Percentiles rank a stretch among this genome's conserved stretches.
phyloP scores from a whole-genome alignment of 2,113 vertebrate genomes.

The Chascanopsetta lugubris region DNA sequence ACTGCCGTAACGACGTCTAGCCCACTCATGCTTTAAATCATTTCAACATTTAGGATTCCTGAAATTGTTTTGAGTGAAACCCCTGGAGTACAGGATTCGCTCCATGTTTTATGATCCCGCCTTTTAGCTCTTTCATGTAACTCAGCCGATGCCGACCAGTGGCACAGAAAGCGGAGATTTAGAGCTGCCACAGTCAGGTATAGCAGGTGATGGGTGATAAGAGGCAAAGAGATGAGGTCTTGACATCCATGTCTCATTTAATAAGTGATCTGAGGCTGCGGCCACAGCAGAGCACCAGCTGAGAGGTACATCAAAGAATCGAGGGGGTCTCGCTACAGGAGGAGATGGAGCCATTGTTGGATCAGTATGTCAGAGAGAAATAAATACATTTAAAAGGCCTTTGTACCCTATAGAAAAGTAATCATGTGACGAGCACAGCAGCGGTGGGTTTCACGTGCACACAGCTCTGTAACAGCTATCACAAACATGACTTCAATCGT shows the following conservation, averaged over 20 bases:
- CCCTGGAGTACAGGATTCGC: constrained; percentile 24
- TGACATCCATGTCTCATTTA: constrained; percentile 68
- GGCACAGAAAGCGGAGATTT: constrained; percentile 44
- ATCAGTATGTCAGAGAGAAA: constrained; percentile 53
- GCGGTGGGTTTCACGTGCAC: constrained; percentile 33
- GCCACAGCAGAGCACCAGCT: constrained; percentile 40
- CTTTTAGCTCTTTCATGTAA: constrained; percentile 50
- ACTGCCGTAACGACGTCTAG: background rate
- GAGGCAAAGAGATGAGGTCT: constrained; percentile 64
- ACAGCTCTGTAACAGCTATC: constrained; percentile 17
- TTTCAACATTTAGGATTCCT: constrained; percentile 27
- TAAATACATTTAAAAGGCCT: constrained; percentile 11
- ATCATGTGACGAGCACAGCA: constrained; percentile 38
- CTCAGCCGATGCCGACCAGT: constrained; percentile 34
- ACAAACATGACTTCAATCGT: constrained; percentile 44
- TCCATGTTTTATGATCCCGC: constrained; percentile 40
- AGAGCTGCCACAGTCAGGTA: constrained; percentile 48
- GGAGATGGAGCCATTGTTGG: constrained; percentile 54
- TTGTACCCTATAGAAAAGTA: constrained; percentile 50
- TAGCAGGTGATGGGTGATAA: constrained; percentile 59
- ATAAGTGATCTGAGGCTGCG: constrained; percentile 57
- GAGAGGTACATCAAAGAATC: constrained; percentile 65
- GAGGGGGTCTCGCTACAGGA: constrained; percentile 44
- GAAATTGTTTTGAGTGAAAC: constrained; percentile 42
- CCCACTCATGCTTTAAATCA: constrained; percentile 20